These are phyloP conservation scores for Dinothrombium tinctorium DNA, from an alignment of 1,140 invertebrate species.

Conservation along the genomic window DNA sequence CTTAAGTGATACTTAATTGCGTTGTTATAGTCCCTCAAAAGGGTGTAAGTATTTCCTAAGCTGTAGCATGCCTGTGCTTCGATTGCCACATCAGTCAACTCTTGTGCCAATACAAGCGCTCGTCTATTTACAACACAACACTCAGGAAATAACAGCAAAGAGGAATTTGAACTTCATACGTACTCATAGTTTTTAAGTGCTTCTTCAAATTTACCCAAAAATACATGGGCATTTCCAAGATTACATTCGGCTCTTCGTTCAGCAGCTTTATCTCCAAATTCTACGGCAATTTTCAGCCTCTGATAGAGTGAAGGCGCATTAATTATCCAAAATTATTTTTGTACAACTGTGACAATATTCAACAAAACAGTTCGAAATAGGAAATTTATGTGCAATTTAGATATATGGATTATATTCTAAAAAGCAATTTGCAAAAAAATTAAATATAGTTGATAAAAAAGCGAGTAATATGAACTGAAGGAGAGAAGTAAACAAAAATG, in stretches of 20 bases:
- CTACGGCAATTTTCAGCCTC: slow-evolving; percentile 67
- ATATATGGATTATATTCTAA: background rate
- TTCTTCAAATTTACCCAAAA: slow-evolving; percentile 81
- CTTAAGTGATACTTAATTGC: slow-evolving; percentile 82
- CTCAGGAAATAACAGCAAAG: slow-evolving; percentile 9
- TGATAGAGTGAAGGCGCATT: slow-evolving; percentile 22
- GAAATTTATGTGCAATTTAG: background rate
- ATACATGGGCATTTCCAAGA: slow-evolving; percentile 90
- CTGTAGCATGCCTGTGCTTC: slow-evolving; percentile 95
- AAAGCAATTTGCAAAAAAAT: background rate
- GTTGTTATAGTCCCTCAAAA: slow-evolving; percentile 65
- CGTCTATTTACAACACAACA: slow-evolving; percentile 30
- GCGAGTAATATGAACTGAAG: too few species aligned
- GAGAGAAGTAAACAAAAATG: too few species aligned
- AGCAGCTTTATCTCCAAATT: slow-evolving; percentile 80
- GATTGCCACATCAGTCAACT: slow-evolving; percentile 65
- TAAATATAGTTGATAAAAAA: too few species aligned
- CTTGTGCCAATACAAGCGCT: slow-evolving; percentile 55
- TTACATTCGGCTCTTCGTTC: slow-evolving; percentile 87
- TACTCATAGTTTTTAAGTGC: slow-evolving; percentile 89
- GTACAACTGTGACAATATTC: slow-evolving; percentile 10
- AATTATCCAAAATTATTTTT: background rate
- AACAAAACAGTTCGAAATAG: background rate
- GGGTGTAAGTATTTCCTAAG: slow-evolving; percentile 83
- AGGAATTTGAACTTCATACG: slow-evolving; percentile 16